phyloP scores from a whole-genome alignment of 2,113 vertebrate species.

The Onychorhynchus coronatus region DNA sequence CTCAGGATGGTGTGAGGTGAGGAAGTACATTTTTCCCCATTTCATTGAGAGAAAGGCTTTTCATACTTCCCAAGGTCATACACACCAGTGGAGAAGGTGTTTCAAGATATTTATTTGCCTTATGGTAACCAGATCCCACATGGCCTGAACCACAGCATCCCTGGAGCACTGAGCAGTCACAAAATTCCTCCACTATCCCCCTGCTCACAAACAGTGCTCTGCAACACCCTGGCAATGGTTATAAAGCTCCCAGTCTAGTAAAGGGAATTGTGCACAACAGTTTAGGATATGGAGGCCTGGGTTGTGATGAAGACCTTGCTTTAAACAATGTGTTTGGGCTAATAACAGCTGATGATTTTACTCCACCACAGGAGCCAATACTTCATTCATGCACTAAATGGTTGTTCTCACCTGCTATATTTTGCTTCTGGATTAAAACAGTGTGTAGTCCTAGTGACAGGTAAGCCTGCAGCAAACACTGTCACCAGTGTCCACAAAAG shows the following conservation, averaged over 20 bases:
- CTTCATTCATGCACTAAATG: not conserved
- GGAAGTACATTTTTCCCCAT: not conserved
- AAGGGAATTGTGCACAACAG: not conserved
- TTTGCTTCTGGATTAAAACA: not conserved
- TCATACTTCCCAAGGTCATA: not conserved
- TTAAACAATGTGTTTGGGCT: not conserved
- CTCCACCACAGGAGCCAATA: not conserved
- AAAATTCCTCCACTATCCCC: not conserved
- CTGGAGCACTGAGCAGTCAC: fast-evolving
- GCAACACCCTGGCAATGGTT: not conserved
- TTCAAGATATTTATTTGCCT: not conserved
- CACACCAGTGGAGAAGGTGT: not conserved
- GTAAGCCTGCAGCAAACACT: not conserved
- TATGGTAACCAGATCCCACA: not conserved
- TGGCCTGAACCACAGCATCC: not conserved
- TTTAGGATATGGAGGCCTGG: not conserved
- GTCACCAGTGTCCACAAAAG: not conserved
- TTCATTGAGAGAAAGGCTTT: not conserved
- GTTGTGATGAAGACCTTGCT: not conserved
- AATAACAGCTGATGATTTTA: not conserved
- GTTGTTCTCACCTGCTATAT: not conserved
- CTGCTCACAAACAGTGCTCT: not conserved
- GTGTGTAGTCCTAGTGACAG: not conserved
- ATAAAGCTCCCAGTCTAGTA: not conserved
- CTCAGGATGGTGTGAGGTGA: not conserved